Conservation (phyloP, 2,113 vertebrate genomes). For the Gorsachius goisagi region DNA sequence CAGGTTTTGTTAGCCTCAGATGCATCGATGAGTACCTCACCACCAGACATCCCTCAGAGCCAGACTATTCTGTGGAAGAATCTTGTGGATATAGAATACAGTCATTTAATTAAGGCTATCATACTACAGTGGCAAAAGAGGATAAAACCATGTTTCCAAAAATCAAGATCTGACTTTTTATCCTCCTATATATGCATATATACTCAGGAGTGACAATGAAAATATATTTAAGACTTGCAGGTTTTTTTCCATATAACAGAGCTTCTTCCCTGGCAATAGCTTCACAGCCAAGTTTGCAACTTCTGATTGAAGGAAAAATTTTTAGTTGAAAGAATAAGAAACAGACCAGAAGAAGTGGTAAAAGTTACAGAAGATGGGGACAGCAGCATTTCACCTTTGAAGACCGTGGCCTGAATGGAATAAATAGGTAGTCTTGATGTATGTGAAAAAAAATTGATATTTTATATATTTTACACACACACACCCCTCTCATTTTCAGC, state of each 20-base stretch:
- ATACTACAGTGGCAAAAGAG: neutral
- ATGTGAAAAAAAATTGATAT: accelerated
- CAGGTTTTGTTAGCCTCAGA: neutral
- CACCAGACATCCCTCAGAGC: neutral
- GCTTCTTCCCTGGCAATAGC: neutral
- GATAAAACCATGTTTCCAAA: neutral
- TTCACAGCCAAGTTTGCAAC: neutral
- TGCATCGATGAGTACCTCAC: neutral
- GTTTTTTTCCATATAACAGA: neutral
- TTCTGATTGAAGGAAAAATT: neutral
- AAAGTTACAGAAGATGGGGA: neutral
- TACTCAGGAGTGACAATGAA: neutral
- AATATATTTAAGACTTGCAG: neutral
- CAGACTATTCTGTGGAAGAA: neutral
- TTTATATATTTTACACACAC: neutral
- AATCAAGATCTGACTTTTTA: neutral
- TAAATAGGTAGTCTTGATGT: accelerated
- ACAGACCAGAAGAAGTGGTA: neutral
- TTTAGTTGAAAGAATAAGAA: neutral
- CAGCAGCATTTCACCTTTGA: neutral
- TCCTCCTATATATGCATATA: neutral
- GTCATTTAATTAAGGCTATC: neutral
- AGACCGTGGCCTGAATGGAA: neutral
- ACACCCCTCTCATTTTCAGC: neutral
- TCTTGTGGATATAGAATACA: neutral